Evolutionary conservation across 2,888 invertebrate genomes (phyloP), one percentile per base, ranked within the genome.

Genomic region (Zygogramma bicolorata): DNA sequence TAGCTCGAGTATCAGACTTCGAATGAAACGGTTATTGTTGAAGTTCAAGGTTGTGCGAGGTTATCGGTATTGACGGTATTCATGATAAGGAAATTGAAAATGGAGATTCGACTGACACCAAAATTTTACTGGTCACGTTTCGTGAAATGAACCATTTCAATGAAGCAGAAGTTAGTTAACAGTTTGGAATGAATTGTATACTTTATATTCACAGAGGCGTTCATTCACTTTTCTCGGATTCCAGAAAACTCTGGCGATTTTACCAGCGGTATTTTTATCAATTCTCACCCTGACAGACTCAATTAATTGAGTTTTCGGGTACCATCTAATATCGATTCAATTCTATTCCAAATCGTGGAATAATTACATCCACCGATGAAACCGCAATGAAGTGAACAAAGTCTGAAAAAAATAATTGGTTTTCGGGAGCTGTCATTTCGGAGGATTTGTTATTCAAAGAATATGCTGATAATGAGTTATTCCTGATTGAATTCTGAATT

Each of bases 401-500:
- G 53, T 15, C 42, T 18, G 42, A 42, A 42, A 42, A 18, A n/a
- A 53, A 13, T 53, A 53, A 53, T 53, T 53, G 25, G 25, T 53
- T 53, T 53, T 53, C 7, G 22, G 20, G 22, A 53, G 53, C 25
- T 53, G 53, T 53, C 25, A 22, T 27, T 53, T 22, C 53, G 22
- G 13, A 25, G n/a, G n/a, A 25, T 53, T 53, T 53, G 53, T 3
- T 13, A 53, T 22, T 53, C 53, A 53, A 13, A 27, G n/a, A 53
- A 25, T n/a, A n/a, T 25, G 53, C 22, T 25, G 27, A 7, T 25
- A 15, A 27, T 8, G 53, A 8, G 27, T 53, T 53, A 27, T 25
- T 53, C 27, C 25, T 53, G 53, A 53, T 53, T 27, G 53, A 53
- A 53, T 25, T 53, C 25, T 53, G 25, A 27, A 53, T 53, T 53